Base-by-base conservation (phyloP, 2,888 invertebrate species). In the Ethmia dodecea region DNA sequence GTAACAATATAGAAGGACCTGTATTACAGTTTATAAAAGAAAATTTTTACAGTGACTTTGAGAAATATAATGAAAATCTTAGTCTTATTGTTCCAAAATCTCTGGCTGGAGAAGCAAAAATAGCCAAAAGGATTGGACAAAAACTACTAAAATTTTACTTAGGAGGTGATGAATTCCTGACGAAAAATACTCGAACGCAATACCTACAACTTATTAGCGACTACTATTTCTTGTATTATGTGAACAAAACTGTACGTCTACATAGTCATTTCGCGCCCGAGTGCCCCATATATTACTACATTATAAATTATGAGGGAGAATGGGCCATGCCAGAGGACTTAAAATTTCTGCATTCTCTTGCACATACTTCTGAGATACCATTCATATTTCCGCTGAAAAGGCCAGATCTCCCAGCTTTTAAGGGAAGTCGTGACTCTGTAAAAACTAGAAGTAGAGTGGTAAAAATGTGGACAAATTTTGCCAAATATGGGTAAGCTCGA, bases 391-490 rank as follows among this genome's bases (percentile, higher is more conserved):
- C 64, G 14, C 52, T 75, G 5, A 69, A 61, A 49, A 44, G 49
- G 32, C 53, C 59, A 8, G 56, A 61, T 9, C 39, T 39, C 13
- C 47, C 50, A 4, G 38, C 53, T 14, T 72, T 63, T 40, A 72
- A 70, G 49, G 79, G 79, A 12, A 76, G 70, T 43, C 53, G 72
- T 34, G 78, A 83, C 45, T 75, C 78, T 5, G 49, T 75, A 2
- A 61, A 44, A 27, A 79, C 75, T 10, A 70, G 76, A 43, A 66
- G 51, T 13, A 68, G 74, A 55, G 65, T 84, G 31, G 51, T 80
- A 3, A 76, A 66, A 52, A 68, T 87, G 76, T 87, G 87, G 84
- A 86, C 86, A 0, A 86, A 87, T 51, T 87, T 87, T 53, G 86
- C 87, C 24, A 86, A 78, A 69, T 73, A 66, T 47, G 77, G 87